Evolutionary conservation across 1,140 invertebrate genomes (phyloP), one percentile per base, ranked within the genome.

Genomic region (Neodiprion virginianus): DNA sequence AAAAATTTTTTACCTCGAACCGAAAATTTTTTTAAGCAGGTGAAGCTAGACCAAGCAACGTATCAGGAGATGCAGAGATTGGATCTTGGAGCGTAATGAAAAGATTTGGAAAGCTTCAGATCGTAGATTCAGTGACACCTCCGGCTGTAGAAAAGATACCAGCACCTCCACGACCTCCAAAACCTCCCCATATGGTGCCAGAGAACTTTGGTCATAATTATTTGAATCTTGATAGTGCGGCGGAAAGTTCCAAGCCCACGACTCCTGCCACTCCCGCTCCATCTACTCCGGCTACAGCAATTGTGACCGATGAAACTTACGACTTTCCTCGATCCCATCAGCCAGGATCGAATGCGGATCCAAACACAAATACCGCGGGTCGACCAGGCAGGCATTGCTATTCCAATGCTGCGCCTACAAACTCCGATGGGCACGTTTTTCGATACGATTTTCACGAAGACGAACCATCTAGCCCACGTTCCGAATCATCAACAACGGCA

Each of bases 111-210:
- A 91, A 90, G 79, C 76, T 91, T 74, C 83, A 86, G 68, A 88
- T 90, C 21, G 87, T 87, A 12, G 84, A 88, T 76, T 84, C 84
- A 1, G 68, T 74, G 40, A 72, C 77, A 48, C 77, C 78, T 49
- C 78, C 81, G 50, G 61, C 75, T 69, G 77, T 79, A 1, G 84
- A 85, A 23, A 81, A 83, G 72, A 80, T 85, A 66, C 81, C 84
- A 23, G 91, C 92, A 12, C 94, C 94, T 9, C 94, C 94, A 4
- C 88, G 94, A 76, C 94, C 94, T n/a, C 94, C 94, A 1, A 95
- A 95, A 87, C 93, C 94, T 8, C 87, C 91, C n/a, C 90, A 92
- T 73, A 86, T 88, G 83, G 80, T 87, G 69, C 77, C 82, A 49
- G 89, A 80, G 75, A 87, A 84, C 79, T 83, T 85, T 40, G 88